Percentiles rank a stretch among this genome's conserved stretches.
phyloP scores from a whole-genome alignment of 2,797 vertebrate genomes.

The Carduelis carduelis region DNA sequence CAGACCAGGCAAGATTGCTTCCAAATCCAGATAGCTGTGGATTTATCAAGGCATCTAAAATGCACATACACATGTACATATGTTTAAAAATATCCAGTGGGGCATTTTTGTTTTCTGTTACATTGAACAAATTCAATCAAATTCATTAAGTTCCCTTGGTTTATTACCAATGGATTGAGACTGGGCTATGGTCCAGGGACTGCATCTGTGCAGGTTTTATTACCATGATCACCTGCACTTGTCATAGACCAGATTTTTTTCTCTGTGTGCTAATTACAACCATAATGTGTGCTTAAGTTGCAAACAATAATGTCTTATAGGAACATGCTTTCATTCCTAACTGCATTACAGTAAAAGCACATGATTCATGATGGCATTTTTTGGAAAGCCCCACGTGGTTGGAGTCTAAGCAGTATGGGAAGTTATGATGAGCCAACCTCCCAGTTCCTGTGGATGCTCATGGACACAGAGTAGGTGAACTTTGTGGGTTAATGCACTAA shows the following conservation, averaged over 20 bases:
- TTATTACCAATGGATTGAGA: neutral
- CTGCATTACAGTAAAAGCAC: neutral
- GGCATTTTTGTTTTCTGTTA: neutral
- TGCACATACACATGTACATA: neutral
- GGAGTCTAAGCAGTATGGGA: neutral
- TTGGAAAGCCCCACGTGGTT: neutral
- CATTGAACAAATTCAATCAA: neutral
- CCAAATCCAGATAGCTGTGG: conserved; percentile 54
- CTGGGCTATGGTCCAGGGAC: neutral
- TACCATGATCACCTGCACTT: neutral
- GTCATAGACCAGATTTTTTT: neutral
- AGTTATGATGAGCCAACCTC: neutral
- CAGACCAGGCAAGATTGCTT: conserved; percentile 25
- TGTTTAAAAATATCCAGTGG: neutral
- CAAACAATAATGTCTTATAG: neutral
- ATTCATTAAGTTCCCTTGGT: neutral
- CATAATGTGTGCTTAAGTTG: neutral
- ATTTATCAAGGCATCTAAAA: conserved; percentile 48
- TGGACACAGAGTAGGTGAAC: neutral
- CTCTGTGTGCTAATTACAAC: neutral
- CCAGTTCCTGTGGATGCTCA: neutral
- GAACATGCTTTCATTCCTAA: neutral
- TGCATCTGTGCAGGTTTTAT: neutral
- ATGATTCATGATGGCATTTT: neutral
- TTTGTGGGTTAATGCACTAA: neutral